Conservation (phyloP, 2,113 vertebrate genomes). For the Physeter macrocephalus region DNA sequence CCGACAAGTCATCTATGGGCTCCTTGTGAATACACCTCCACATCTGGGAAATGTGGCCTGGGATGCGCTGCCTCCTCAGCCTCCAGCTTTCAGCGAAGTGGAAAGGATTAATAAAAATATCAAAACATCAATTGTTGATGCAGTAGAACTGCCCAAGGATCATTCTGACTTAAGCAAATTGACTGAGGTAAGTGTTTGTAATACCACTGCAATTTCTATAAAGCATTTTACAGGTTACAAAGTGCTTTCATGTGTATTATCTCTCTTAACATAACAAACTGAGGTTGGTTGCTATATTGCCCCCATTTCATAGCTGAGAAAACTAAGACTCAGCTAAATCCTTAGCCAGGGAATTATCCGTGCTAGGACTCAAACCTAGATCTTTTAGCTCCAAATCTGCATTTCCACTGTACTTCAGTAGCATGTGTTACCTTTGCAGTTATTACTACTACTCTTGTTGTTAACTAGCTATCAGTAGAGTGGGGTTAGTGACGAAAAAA, state of each 20-base stretch:
- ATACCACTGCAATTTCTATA: not conserved
- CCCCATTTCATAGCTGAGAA: not conserved
- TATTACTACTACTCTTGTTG: not conserved
- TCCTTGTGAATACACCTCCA: slow-evolving; percentile 75
- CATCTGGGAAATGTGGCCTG: not conserved
- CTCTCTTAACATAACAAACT: not conserved
- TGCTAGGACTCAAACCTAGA: not conserved
- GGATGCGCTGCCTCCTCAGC: not conserved
- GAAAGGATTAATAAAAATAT: slow-evolving; percentile 86
- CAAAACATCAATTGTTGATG: slow-evolving; percentile 81
- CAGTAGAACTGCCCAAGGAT: slow-evolving; percentile 55
- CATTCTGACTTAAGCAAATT: slow-evolving; percentile 78
- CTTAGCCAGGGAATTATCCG: not conserved
- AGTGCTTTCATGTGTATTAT: not conserved
- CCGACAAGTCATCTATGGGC: slow-evolving; percentile 88
- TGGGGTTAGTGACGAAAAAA: not conserved
- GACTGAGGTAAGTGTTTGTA: slow-evolving; percentile 81
- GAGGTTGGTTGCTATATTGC: not conserved
- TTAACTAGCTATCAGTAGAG: not conserved
- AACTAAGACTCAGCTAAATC: not conserved
- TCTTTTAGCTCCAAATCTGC: not conserved
- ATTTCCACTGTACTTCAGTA: not conserved
- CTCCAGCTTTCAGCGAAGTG: slow-evolving; percentile 83
- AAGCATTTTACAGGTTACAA: not conserved
- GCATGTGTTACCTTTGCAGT: not conserved